Evolutionary conservation across 2,888 invertebrate genomes (phyloP), one percentile per base, ranked within the genome.

Genomic region (Leptinotarsa haldemani): DNA sequence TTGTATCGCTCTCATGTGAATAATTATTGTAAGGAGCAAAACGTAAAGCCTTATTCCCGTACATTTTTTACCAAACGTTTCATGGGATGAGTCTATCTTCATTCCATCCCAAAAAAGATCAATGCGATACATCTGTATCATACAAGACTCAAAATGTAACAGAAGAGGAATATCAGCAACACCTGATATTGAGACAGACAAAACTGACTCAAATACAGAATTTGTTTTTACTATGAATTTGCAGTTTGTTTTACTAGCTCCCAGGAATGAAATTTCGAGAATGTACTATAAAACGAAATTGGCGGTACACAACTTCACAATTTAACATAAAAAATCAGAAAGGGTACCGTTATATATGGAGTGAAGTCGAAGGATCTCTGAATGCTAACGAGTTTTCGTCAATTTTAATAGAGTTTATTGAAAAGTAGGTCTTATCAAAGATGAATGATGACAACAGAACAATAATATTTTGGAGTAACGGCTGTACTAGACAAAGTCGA

Each of bases 271-370:
- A 20, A 69, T 73, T n/a, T 53, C 30, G 16, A 22, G 46, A n/a
- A 18, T 69, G 16, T 68, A 52, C 25, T 20, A 25, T 25, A 25
- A 5, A 25, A 25, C 25, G 25, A 25, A 25, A 25, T 3, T 68
- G 40, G 52, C 56, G 48, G 73, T 65, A n/a, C 65, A 73, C 48
- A 73, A 73, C 15, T 74, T 74, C 66, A 72, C 74, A 15, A 30
- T 76, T 20, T 65, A 71, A 74, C 63, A 61, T 67, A n/a, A 12
- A 65, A 47, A 25, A 69, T 4, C 18, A 64, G 30, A 61, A 76
- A n/a, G 18, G n/a, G 7, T 52, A 52, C n/a, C 4, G 52, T 18
- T 77, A 70, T 66, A 22, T 77, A 22, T 74, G 73, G 74, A 65
- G 70, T 58, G 69, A 76, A 65, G 16, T 30, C 22, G 68, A 64